These are phyloP conservation scores for Boloria euphrosyne DNA, from an alignment of 2,888 invertebrate species.

Conservation along the genomic window DNA sequence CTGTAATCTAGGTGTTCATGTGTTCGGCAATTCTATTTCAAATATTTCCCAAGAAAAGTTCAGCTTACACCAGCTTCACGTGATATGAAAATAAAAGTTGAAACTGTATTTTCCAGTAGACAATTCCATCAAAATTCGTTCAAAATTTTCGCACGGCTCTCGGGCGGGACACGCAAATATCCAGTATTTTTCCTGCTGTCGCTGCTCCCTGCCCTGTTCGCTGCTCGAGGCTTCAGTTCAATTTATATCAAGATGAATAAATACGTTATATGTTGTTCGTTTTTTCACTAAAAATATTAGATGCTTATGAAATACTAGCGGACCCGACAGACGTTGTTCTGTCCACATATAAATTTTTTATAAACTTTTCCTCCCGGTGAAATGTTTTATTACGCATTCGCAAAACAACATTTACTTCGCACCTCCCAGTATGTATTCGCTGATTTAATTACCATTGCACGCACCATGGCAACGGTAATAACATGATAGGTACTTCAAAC, in stretches of 20 bases:
- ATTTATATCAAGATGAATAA: not conserved
- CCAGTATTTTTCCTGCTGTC: slow-evolving; percentile 8
- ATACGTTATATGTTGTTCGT: not conserved
- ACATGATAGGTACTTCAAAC: too few relatives aligned
- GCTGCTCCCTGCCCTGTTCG: not conserved
- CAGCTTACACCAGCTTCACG: not conserved
- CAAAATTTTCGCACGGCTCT: slow-evolving; percentile 10
- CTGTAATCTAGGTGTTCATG: slow-evolving; percentile 3
- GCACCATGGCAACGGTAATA: too few relatives aligned
- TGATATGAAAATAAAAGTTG: slow-evolving; percentile 14
- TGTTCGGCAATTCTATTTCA: slow-evolving; percentile 1
- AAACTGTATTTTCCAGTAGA: slow-evolving; percentile 6
- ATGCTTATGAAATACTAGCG: too few relatives aligned
- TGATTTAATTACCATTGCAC: too few relatives aligned
- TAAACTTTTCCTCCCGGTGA: too few relatives aligned
- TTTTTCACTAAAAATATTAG: too few relatives aligned
- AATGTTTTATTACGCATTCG: too few relatives aligned
- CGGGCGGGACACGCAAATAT: slow-evolving; percentile 11
- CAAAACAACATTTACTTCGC: too few relatives aligned
- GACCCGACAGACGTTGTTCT: too few relatives aligned
- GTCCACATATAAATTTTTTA: too few relatives aligned
- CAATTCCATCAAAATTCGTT: slow-evolving; percentile 20
- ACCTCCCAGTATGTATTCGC: too few relatives aligned
- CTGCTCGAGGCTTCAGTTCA: slow-evolving; percentile 7
- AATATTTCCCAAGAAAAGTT: not conserved